These are phyloP conservation scores for Drosophila kambysellisi DNA, from an alignment of 2,888 invertebrate genomes.

Conservation along the genomic window DNA sequence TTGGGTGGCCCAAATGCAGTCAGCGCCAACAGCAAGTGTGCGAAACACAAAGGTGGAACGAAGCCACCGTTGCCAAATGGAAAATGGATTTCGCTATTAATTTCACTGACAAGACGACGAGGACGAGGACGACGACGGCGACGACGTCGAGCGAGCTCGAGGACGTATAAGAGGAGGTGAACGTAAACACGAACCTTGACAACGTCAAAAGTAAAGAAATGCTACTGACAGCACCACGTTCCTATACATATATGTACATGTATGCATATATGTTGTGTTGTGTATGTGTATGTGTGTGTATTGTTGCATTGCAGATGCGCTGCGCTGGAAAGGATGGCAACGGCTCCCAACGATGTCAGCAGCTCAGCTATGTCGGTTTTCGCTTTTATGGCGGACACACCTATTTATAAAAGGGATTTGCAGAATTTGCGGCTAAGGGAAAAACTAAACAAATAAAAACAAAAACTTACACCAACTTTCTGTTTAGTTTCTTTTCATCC, in stretches of 20 bases:
- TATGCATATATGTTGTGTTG: neutral
- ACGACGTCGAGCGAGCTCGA: constrained; percentile 4
- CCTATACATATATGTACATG: constrained; percentile 19
- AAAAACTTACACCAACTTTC: constrained; percentile 48
- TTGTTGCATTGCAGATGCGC: constrained; percentile 53
- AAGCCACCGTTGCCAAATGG: constrained; percentile 60
- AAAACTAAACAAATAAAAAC: constrained; percentile 39
- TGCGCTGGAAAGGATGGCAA: constrained; percentile 18
- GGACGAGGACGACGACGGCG: constrained; percentile 10
- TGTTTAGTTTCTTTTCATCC: constrained; percentile 40
- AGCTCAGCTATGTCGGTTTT: constrained; percentile 56
- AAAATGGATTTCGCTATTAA: constrained; percentile 79
- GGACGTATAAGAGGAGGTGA: neutral
- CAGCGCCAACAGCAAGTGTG: constrained; percentile 17
- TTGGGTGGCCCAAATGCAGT: constrained; percentile 36
- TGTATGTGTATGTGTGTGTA: constrained; percentile 6
- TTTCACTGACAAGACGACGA: constrained; percentile 66
- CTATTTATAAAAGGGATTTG: constrained; percentile 71
- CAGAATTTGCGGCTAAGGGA: constrained; percentile 58
- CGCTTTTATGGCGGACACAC: constrained; percentile 69
- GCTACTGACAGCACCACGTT: constrained; percentile 52
- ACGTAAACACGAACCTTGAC: constrained; percentile 55
- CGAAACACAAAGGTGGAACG: constrained; percentile 25
- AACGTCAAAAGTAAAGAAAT: constrained; percentile 70
- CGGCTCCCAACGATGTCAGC: constrained; percentile 55